A percentile compares a stretch with the other conserved stretches of the same genome.
Conservation (phyloP, 2,113 vertebrate species). For the Chauna torquata region DNA sequence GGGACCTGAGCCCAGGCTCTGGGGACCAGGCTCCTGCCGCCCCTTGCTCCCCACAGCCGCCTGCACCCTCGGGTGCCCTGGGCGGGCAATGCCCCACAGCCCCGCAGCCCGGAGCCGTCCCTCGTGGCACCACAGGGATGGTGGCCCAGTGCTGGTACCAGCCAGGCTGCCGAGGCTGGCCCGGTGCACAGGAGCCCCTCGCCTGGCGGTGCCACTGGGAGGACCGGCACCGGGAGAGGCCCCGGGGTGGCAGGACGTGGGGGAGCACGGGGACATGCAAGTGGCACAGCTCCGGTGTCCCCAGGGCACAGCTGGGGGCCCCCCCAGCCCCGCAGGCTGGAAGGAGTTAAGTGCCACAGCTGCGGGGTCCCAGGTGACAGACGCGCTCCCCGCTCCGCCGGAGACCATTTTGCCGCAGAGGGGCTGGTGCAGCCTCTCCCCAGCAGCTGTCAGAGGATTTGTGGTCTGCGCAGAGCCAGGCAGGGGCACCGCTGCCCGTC, state of each 20-base stretch:
- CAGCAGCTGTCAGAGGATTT: neutral
- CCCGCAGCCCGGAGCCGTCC: accelerated
- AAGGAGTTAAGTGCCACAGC: slow-evolving; percentile 7
- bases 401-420: slow-evolving; percentile 63
- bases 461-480: neutral
- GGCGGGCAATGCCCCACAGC: neutral
- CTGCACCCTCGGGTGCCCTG: neutral
- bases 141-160: neutral
- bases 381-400: neutral
- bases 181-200: neutral
- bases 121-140: neutral
- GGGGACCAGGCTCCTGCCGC: neutral
- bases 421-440: slow-evolving; percentile 34
- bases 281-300: accelerated
- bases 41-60: no score
- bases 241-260: neutral
- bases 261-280: neutral
- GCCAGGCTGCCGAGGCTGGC: neutral
- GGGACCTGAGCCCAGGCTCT: neutral
- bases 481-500: neutral
- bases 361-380: slow-evolving; percentile 16
- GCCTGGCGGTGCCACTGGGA: neutral
- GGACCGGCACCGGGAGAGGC: neutral
- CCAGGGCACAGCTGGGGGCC: neutral
- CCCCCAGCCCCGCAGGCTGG: neutral